Evolutionary conservation across 2,888 invertebrate genomes (phyloP).

Genomic region (Drosophila merina): DNA sequence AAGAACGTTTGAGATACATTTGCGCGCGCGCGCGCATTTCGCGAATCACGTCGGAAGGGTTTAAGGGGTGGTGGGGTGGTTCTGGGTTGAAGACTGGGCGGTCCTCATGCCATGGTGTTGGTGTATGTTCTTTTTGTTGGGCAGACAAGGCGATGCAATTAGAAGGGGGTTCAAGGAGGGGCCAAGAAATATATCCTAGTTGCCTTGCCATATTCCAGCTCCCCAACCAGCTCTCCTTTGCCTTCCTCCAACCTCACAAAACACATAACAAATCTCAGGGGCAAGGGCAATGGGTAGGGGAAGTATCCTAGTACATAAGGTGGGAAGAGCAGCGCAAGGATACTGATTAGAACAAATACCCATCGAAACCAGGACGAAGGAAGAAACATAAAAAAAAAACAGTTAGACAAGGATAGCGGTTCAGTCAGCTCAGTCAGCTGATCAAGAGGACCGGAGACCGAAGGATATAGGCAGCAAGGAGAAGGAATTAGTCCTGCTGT

Average conservation of each 20-base stretch:
- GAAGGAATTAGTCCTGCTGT: slow-evolving; percentile 74
- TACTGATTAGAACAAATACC: slow-evolving; percentile 65
- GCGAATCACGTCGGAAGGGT: slow-evolving; percentile 42
- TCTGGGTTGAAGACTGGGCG: slow-evolving; percentile 47
- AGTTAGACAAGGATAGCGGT: slow-evolving; percentile 70
- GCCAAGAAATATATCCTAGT: slow-evolving; percentile 12
- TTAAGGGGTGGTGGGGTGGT: slow-evolving; percentile 50
- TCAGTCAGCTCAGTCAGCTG: slow-evolving; percentile 60
- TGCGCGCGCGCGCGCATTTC: slow-evolving; percentile 69
- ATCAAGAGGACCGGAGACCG: slow-evolving; percentile 64
- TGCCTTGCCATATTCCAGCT: not conserved
- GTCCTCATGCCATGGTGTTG: slow-evolving; percentile 9
- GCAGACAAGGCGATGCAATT: slow-evolving; percentile 58
- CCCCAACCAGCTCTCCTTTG: not conserved
- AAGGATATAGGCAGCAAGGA: slow-evolving; percentile 71
- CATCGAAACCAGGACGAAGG: slow-evolving; percentile 13
- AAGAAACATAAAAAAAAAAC: slow-evolving; percentile 42
- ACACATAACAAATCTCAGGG: slow-evolving; percentile 17
- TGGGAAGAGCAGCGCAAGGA: slow-evolving; percentile 46
- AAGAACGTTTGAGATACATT: slow-evolving; percentile 72
- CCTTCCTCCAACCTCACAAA: not conserved
- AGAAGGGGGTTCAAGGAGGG: slow-evolving; percentile 45
- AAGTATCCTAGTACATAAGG: slow-evolving; percentile 52
- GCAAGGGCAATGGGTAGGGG: slow-evolving; percentile 52
- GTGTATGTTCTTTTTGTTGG: slow-evolving; percentile 9